Percentiles rank a stretch among this genome's conserved stretches.
These are phyloP conservation scores for Sphinx pinastri DNA, from an alignment of 2,888 invertebrate genomes.

Conservation along the genomic window DNA sequence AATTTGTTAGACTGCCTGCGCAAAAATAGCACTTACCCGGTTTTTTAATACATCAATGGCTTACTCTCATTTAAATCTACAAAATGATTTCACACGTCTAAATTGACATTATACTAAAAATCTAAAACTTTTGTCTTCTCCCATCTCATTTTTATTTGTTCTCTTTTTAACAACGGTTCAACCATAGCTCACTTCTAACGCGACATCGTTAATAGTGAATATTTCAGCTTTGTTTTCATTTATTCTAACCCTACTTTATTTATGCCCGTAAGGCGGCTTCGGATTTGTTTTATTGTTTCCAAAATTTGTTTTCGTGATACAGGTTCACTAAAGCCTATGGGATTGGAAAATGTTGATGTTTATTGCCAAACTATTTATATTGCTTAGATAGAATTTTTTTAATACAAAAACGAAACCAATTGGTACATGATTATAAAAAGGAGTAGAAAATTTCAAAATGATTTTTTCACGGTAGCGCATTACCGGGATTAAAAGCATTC, in stretches of 20 bases:
- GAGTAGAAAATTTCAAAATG: no score
- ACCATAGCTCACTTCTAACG: background rate
- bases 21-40: no score
- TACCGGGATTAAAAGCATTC: no score
- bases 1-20: no score
- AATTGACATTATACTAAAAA: no score
- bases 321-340: background rate
- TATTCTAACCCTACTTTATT: slow-evolving; percentile 1
- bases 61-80: no score
- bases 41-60: no score
- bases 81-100: no score
- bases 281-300: slow-evolving; percentile 12
- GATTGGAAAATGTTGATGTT: background rate
- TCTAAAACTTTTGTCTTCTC: no score
- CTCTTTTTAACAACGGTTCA: background rate
- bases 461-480: no score
- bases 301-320: slow-evolving; percentile 1
- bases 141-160: no score
- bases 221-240: slow-evolving; percentile 13
- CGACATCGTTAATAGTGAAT: background rate
- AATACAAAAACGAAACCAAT: background rate
- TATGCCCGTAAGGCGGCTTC: slow-evolving; percentile 5
- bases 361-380: background rate
- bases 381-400: background rate
- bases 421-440: background rate